A percentile compares a stretch with the other conserved stretches of the same genome.
Conservation (phyloP, 2,797 vertebrate genomes). For the Hyperoplus lanceolatus region DNA sequence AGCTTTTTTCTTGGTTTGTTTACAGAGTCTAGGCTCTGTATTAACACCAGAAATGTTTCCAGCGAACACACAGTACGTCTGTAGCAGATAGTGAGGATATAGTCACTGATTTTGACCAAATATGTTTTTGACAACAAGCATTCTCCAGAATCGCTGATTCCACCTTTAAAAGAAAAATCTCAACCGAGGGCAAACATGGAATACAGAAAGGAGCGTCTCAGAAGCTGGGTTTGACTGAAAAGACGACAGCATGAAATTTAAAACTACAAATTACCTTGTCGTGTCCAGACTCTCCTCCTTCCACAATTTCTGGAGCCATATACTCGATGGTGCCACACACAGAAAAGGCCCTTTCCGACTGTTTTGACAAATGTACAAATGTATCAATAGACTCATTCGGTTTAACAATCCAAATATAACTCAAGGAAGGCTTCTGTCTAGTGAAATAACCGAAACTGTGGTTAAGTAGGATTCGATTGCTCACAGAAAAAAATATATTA, state of each 20-base stretch:
- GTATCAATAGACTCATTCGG: background rate
- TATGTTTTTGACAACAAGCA: too few species aligned
- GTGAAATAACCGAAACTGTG: background rate
- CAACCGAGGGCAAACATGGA: background rate
- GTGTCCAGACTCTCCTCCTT: conserved; percentile 94
- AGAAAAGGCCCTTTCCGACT: conserved; percentile 94
- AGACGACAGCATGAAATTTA: background rate
- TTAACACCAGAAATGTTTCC: too few species aligned
- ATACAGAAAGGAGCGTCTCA: background rate
- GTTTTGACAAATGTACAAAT: conserved; percentile 10
- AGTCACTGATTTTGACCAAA: too few species aligned
- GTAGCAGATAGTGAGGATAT: too few species aligned
- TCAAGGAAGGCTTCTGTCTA: background rate
- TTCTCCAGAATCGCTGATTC: too few species aligned
- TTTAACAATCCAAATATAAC: background rate
- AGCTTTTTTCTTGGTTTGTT: too few species aligned
- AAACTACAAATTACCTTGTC: conserved; percentile 90
- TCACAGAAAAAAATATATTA: background rate
- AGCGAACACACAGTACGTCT: too few species aligned
- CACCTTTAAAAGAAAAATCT: conserved; percentile 29
- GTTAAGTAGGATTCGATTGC: background rate
- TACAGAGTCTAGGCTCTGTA: too few species aligned
- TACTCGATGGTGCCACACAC: conserved; percentile 99
- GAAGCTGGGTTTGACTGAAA: conserved; percentile 13
- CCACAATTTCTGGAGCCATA: conserved; percentile 99